phyloP scores from a whole-genome alignment of 2,113 vertebrate species.

The Herpetotheres cachinnans region DNA sequence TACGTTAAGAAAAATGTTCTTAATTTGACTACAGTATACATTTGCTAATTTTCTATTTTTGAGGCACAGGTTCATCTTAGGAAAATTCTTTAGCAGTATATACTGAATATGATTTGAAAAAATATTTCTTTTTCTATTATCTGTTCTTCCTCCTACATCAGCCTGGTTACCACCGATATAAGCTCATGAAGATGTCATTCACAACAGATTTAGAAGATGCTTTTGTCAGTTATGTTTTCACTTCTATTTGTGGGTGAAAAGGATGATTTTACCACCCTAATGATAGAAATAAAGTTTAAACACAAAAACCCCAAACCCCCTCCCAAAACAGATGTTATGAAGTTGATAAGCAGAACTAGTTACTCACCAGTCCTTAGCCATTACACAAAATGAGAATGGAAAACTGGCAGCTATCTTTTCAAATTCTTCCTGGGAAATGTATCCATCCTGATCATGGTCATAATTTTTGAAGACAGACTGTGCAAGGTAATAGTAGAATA shows the following conservation, averaged over 20 bases:
- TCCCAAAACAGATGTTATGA: neutral
- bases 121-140: neutral
- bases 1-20: neutral
- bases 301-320: neutral
- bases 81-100: neutral
- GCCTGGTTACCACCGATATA: neutral
- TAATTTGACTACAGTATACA: neutral
- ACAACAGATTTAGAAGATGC: neutral
- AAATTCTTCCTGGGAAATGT: conserved; percentile 95
- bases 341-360: neutral
- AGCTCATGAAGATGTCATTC: neutral
- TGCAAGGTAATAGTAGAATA: neutral
- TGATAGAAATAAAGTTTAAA: neutral
- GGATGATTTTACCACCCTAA: neutral
- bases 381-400: conserved; percentile 95
- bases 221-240: neutral
- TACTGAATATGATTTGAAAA: neutral
- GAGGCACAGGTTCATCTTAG: neutral
- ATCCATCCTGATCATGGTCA: conserved; percentile 92
- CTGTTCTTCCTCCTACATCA: neutral
- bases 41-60: neutral
- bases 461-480: conserved; percentile 98
- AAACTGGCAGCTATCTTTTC: conserved; percentile 96
- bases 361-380: conserved; percentile 94
- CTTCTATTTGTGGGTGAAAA: neutral